These are phyloP conservation scores for Mormoops blainvillei DNA, from an alignment of 2,113 vertebrate species.

Conservation along the genomic window DNA sequence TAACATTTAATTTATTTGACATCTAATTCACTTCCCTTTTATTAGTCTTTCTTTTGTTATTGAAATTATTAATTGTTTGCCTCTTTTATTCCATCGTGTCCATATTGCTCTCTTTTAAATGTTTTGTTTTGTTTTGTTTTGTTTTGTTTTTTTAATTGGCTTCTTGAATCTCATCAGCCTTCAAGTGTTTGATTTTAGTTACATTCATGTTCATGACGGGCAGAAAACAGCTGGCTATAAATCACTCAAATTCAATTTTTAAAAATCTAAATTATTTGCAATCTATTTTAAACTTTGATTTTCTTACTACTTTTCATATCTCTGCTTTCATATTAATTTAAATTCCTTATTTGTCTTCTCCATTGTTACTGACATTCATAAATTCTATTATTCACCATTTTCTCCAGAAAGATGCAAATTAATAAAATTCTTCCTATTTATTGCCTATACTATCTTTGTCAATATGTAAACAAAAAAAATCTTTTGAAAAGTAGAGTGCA, in stretches of 20 bases:
- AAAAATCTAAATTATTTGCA: not conserved
- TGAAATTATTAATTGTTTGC: not conserved
- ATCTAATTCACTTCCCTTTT: slow-evolving; percentile 5
- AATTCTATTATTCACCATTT: not conserved
- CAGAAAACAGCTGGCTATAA: not conserved
- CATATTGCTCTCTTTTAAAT: not conserved
- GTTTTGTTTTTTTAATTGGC: not conserved
- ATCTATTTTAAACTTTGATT: not conserved
- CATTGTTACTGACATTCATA: not conserved
- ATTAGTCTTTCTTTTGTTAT: not conserved
- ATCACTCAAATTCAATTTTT: not conserved
- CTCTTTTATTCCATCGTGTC: not conserved
- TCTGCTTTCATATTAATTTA: not conserved
- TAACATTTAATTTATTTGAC: slow-evolving; percentile 43
- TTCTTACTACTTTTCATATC: not conserved
- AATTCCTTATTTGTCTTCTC: not conserved
- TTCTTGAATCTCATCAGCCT: not conserved
- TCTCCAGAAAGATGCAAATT: not conserved
- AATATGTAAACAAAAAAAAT: not conserved
- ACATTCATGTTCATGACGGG: not conserved
- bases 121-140: not conserved
- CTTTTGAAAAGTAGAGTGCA: not conserved
- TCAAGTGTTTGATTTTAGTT: not conserved
- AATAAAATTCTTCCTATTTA: not conserved
- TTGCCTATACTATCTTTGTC: not conserved